phyloP scores from a whole-genome alignment of 1,140 invertebrate genomes.

The Zaprionus taronus region DNA sequence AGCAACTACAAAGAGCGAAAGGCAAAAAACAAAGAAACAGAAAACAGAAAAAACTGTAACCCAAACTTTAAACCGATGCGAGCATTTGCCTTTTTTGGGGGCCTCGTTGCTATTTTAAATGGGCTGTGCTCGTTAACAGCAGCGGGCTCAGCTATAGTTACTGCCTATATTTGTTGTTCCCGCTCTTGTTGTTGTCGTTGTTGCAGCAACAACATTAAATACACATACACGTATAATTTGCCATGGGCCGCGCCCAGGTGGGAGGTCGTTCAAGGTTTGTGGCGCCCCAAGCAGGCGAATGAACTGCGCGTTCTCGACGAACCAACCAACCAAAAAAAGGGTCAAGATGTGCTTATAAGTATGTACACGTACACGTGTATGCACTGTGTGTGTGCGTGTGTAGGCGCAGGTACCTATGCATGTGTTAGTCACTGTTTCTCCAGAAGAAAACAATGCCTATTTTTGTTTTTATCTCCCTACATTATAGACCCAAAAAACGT shows the following conservation, averaged over 20 bases:
- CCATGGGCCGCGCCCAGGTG: conserved; percentile 40
- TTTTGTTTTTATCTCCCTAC: not conserved
- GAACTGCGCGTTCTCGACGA: conserved; percentile 38
- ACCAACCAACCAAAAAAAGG: conserved; percentile 49
- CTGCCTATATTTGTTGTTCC: conserved; percentile 9
- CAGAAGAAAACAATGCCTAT: no score
- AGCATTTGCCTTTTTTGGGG: conserved; percentile 21
- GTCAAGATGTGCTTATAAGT: conserved; percentile 41
- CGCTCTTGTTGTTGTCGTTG: conserved; percentile 28
- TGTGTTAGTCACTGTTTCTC: not conserved
- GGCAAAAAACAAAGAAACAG: conserved; percentile 12
- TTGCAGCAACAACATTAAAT: conserved; percentile 58
- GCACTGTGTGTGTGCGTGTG: not conserved
- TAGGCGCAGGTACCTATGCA: not conserved
- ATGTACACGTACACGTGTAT: conserved; percentile 9
- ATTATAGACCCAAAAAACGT: not conserved
- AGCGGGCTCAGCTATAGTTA: conserved; percentile 26
- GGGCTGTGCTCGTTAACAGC: conserved; percentile 52
- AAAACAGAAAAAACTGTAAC: conserved; percentile 34
- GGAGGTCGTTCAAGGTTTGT: conserved; percentile 29
- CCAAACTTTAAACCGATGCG: conserved; percentile 37
- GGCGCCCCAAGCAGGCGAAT: conserved; percentile 57
- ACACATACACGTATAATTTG: conserved; percentile 63
- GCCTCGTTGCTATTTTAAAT: conserved; percentile 48
- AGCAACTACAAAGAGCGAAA: conserved; percentile 23